A percentile compares a stretch with the other conserved stretches of the same genome.
phyloP scores from a whole-genome alignment of 1,140 invertebrate species.

The Drosophila pseudoananassae region DNA sequence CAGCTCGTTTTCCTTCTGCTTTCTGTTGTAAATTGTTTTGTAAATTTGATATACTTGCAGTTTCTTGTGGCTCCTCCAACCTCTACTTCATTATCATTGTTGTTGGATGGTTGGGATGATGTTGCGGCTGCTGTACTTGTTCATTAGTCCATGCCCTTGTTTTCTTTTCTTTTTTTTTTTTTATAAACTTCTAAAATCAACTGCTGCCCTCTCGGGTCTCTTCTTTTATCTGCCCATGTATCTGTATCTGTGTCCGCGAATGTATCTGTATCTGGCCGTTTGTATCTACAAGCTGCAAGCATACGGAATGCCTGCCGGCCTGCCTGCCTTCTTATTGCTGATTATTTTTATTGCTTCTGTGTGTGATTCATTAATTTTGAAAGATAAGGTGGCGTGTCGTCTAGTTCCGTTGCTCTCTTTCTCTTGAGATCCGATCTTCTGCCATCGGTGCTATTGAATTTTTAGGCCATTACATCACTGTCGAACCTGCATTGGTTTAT shows the following conservation, averaged over 20 bases:
- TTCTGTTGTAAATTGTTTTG: slow-evolving; percentile 82
- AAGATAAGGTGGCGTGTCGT: slow-evolving; percentile 50
- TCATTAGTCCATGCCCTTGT: slow-evolving; percentile 64
- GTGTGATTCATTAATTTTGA: slow-evolving; percentile 74
- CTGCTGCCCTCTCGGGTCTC: slow-evolving; percentile 20
- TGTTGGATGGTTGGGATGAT: slow-evolving; percentile 13
- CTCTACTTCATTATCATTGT: slow-evolving; percentile 73
- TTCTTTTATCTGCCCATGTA: slow-evolving; percentile 1
- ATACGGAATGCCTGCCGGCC: slow-evolving; percentile 33
- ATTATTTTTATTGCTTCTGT: slow-evolving; percentile 73
- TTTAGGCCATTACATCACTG: slow-evolving; percentile 60
- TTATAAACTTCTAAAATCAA: slow-evolving; percentile 61
- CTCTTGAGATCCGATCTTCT: slow-evolving; percentile 1
- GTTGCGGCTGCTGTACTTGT: slow-evolving; percentile 59
- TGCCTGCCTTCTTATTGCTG: slow-evolving; percentile 67
- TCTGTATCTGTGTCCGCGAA: slow-evolving; percentile 26
- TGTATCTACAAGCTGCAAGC: slow-evolving; percentile 71
- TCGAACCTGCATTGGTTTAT: slow-evolving; percentile 37
- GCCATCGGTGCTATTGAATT: slow-evolving; percentile 43
- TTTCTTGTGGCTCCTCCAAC: slow-evolving; percentile 27
- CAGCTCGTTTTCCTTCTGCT: slow-evolving; percentile 6
- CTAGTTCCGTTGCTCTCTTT: slow-evolving; percentile 18
- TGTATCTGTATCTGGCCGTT: slow-evolving; percentile 59
- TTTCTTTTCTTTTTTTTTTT: neutral
- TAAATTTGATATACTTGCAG: slow-evolving; percentile 83